These are phyloP conservation scores for Brachionus plicatilis DNA, from an alignment of 1,140 invertebrate genomes.

Conservation along the genomic window DNA sequence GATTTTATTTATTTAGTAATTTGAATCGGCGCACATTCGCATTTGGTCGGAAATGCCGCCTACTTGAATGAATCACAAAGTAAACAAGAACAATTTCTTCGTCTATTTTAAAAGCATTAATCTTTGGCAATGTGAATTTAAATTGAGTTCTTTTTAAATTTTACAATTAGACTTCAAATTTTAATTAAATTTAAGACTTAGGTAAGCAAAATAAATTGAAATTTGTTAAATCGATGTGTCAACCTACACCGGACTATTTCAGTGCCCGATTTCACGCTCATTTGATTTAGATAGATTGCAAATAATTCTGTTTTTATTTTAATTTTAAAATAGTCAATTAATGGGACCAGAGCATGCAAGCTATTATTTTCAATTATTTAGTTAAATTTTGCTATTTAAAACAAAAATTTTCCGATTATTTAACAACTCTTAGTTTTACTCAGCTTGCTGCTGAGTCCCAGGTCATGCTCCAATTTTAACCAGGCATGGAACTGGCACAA, in stretches of 20 bases:
- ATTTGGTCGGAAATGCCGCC: background rate
- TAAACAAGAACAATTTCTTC: background rate
- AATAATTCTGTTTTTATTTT: background rate
- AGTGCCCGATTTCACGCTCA: background rate
- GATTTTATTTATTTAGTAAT: background rate
- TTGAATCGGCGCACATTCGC: background rate
- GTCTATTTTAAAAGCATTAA: background rate
- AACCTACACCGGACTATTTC: background rate
- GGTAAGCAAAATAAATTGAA: background rate
- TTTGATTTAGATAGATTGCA: background rate
- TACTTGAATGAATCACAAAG: background rate
- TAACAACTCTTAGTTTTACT: background rate
- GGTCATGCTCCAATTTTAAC: background rate
- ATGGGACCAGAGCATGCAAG: background rate
- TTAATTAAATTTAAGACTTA: background rate
- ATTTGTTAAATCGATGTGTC: background rate
- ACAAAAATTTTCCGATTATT: background rate
- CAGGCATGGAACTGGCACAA: background rate
- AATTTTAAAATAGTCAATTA: background rate
- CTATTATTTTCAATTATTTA: background rate
- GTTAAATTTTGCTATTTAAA: background rate
- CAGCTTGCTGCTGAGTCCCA: background rate
- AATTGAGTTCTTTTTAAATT: background rate
- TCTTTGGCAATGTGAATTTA: background rate
- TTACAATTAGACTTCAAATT: background rate